These are phyloP conservation scores for Mohoua ochrocephala DNA, from an alignment of 2,113 vertebrate genomes.

Conservation along the genomic window DNA sequence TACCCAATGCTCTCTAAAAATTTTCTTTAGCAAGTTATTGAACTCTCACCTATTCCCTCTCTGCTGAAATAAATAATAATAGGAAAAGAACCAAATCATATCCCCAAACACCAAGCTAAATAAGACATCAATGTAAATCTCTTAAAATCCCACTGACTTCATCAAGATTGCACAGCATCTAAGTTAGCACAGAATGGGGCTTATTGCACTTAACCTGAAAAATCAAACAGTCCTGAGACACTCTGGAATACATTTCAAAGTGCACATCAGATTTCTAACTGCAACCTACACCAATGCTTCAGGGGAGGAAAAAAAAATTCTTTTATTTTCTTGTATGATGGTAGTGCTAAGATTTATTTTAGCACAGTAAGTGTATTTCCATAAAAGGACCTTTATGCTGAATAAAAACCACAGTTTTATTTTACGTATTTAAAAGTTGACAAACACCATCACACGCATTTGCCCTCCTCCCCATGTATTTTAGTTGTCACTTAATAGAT, in stretches of 20 bases:
- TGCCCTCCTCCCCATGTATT: not conserved
- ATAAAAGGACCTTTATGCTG: not conserved
- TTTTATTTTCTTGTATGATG: not conserved
- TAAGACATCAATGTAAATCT: not conserved
- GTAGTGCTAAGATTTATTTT: slow-evolving; percentile 8
- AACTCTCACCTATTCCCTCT: not conserved
- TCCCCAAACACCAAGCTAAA: not conserved
- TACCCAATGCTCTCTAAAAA: not conserved
- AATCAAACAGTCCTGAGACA: not conserved
- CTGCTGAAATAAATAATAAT: not conserved
- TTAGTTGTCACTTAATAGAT: slow-evolving; percentile 32
- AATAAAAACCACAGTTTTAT: not conserved
- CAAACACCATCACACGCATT: not conserved
- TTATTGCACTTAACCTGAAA: not conserved
- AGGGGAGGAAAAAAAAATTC: not conserved
- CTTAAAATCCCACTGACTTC: not conserved
- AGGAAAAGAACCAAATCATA: not conserved
- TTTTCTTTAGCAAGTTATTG: not conserved
- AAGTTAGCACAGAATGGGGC: not conserved
- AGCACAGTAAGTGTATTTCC: not conserved
- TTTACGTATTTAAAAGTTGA: not conserved
- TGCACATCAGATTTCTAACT: not conserved
- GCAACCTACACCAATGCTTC: not conserved
- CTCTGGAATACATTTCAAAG: not conserved
- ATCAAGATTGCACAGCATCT: not conserved